A percentile compares a stretch with the other conserved stretches of the same genome.
These are phyloP conservation scores for Nannoperca australis DNA, from an alignment of 2,797 vertebrate genomes.

Conservation along the genomic window DNA sequence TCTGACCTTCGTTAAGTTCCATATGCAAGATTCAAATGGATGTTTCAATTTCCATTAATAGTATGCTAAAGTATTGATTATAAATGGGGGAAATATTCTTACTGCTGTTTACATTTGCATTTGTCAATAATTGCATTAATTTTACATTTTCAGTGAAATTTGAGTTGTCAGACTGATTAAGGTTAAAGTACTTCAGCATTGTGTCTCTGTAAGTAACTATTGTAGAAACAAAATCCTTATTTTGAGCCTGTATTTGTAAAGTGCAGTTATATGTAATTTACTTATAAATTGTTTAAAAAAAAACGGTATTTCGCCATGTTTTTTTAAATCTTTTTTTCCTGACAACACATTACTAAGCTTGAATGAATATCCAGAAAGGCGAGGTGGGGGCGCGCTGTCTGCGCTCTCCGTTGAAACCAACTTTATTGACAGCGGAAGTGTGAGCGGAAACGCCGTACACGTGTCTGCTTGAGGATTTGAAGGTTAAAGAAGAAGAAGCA, in stretches of 20 bases:
- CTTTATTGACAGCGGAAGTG: conserved; percentile 81
- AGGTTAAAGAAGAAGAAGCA: conserved; percentile 67
- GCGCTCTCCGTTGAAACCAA: conserved; percentile 44
- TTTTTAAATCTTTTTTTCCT: neutral
- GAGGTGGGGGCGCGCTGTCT: conserved; percentile 47
- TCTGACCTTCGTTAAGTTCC: conserved; percentile 28
- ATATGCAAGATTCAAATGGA: neutral
- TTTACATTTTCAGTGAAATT: conserved; percentile 11
- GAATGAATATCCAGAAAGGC: neutral
- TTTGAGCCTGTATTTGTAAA: conserved; percentile 41
- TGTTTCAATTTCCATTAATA: conserved; percentile 29
- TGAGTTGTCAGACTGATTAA: conserved; percentile 6
- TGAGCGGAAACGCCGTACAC: conserved; percentile 53
- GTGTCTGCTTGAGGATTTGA: conserved; percentile 69
- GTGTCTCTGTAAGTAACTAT: neutral
- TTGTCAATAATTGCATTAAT: conserved; percentile 23
- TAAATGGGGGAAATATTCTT: conserved; percentile 6
- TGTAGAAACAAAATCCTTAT: conserved; percentile 4
- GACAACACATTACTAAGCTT: neutral
- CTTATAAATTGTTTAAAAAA: conserved; percentile 44
- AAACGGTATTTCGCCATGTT: neutral
- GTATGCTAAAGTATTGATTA: neutral
- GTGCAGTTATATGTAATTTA: conserved; percentile 19
- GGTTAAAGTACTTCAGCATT: neutral
- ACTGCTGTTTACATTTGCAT: conserved; percentile 18